These are phyloP conservation scores for Halocynthia aurantium DNA, from an alignment of 23 tunicate species.

Conservation along the genomic window DNA sequence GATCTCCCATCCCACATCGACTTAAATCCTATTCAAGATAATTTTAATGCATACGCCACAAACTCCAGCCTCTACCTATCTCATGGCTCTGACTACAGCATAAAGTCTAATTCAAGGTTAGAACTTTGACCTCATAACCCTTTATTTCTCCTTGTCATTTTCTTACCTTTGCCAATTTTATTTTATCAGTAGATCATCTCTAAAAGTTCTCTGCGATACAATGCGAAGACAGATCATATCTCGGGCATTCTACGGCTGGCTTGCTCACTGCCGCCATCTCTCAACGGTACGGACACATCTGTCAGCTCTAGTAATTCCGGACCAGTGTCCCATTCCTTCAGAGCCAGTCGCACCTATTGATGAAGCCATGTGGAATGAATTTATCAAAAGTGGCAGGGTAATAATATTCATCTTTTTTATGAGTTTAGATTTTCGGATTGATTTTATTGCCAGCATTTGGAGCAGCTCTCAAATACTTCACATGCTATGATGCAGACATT, in stretches of 20 bases:
- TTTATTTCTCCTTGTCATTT: too few species aligned
- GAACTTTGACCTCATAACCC: too few species aligned
- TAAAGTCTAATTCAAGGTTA: too few species aligned
- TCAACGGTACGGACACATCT: conserved; percentile 78
- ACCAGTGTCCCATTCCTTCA: background rate
- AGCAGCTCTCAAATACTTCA: too few species aligned
- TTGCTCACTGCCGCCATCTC: conserved; percentile 96
- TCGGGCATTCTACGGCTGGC: conserved; percentile 95
- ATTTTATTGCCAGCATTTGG: too few species aligned
- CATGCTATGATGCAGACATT: too few species aligned
- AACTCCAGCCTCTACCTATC: background rate
- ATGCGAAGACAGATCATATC: conserved; percentile 90
- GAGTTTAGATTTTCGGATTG: too few species aligned
- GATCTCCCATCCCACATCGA: background rate
- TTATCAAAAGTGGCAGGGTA: conserved; percentile 52
- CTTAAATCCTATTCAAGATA: conserved; percentile 12
- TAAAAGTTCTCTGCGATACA: conserved; percentile 69
- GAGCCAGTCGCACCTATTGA: conserved; percentile 25
- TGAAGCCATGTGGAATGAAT: conserved; percentile 35
- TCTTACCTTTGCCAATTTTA: too few species aligned
- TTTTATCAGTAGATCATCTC: conserved; percentile 37
- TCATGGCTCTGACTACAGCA: too few species aligned
- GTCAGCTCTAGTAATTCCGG: conserved; percentile 44
- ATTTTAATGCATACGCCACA: conserved; percentile 14
- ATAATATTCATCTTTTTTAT: background rate